Base-by-base conservation (phyloP, 2,888 invertebrate species). In the Cheilosia urbana region DNA sequence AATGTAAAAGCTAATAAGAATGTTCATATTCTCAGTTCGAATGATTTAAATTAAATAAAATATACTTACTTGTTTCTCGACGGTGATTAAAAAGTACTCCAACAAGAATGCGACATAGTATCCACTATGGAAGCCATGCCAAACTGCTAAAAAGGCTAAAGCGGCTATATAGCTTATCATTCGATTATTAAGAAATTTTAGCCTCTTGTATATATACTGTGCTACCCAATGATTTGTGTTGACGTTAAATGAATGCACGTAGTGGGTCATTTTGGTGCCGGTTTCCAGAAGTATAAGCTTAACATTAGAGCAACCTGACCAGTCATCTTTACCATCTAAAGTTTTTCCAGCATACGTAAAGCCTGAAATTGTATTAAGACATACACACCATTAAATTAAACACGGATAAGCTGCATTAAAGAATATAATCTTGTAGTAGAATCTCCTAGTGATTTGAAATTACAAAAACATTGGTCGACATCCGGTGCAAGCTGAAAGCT, bases 171-270 rank as follows among this genome's bases (percentile, higher is more conserved):
- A 99, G 87, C 98, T 98, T 2, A 95, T 92, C 49, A 94, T 94
- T 21, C 96, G 94, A 92, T 96, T 97, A 58, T 97, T 97, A 60
- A 99, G 93, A 92, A 98, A 99, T 90, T 96, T 97, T 51, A 99
- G 93, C 3, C 99, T 94, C 91, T 99, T 99, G 93, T 98, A 99
- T 24, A 99, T 93, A 91, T 99, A 98, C 93, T 97, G 96, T 0
- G 96, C 96, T 76, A 98, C 96, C 96, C 99, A 99, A 69, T 95
- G 94, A 92, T 99, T 99, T 0, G 99, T 99, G 92, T 98, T 98
- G 81, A 96, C 96, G 92, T 99, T 99, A 92, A 99, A 99, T 49
- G 98, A 96, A 79, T 95, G 94, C 55, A 99, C 97, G 90, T 98
- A 96, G 89, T 97, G 96, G 80, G 96, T 95, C 93, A 98, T 97